Base-by-base conservation (phyloP, 2,888 invertebrate species). In the Fissipunctia ypsillon region DNA sequence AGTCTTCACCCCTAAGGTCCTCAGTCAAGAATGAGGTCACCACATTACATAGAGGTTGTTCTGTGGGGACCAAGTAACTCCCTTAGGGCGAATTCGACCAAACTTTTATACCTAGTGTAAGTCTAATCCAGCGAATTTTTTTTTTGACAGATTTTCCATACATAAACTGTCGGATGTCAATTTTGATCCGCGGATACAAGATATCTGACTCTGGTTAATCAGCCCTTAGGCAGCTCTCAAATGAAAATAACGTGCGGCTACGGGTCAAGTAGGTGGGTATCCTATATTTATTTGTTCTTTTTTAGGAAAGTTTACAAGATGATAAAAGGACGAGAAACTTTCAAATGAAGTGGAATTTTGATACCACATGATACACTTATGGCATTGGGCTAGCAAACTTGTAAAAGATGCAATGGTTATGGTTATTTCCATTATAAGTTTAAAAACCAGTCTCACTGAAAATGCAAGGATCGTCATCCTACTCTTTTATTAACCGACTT, bases 1-100 rank as follows among this genome's bases (percentile, higher is more conserved):
- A 68, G 68, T 60, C 25, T 31, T 38, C 3, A 57, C 64, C 45
- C 57, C 45, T 25, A 52, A 45, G 52, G 57, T 25, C 69, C 50
- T 63, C 57, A n/a, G 61, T 38, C 76, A 71, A 52, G 71, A 76
- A 76, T 71, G 59, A 71, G 76, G 71, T 76, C 76, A 76, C 57
- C 63, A 69, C 64, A 59, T 48, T 31, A 67, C 56, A 19, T 25
- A 50, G 25, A 65, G 61, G 76, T 56, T n/a, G 41, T 48, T 50
- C n/a, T 45, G 35, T 57, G 63, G n/a, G 50, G 70, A 76, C 50
- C 70, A n/a, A 76, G 56, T 69, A 52, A 70, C 38, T 52, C 63
- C 59, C 38, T 59, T 59, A 76, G n/a, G n/a, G n/a, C n/a, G n/a
- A n/a, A n/a, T n/a, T n/a, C n/a, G n/a, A n/a, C n/a, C n/a, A n/a